Evolutionary conservation across 2,797 vertebrate genomes (phyloP).

Genomic region (Falco columbarius): DNA sequence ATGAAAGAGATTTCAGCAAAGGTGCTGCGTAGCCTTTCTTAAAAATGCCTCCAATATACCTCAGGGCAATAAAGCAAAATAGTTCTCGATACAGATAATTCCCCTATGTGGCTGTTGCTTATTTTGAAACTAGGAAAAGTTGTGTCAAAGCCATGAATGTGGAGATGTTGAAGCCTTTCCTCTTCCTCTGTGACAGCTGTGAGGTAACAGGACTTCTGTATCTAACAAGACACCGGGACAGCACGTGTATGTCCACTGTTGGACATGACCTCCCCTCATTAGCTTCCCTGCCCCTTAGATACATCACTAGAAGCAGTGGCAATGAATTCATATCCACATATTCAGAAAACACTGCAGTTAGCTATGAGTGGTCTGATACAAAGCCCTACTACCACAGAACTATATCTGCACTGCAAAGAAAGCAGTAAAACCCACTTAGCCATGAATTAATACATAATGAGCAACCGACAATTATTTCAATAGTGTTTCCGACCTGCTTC

Average conservation of each 20-base stretch:
- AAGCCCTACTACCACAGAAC: conserved; percentile 1
- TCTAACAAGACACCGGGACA: background rate
- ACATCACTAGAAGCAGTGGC: background rate
- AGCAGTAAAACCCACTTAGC: conserved; percentile 47
- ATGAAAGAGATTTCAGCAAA: background rate
- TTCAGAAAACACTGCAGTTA: background rate
- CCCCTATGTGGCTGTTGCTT: background rate
- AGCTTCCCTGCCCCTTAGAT: background rate
- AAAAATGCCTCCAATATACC: background rate
- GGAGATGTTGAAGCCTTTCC: background rate
- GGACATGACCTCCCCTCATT: background rate
- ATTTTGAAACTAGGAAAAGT: background rate
- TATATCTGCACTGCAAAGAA: conserved; percentile 28
- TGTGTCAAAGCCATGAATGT: background rate
- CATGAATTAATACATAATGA: conserved; percentile 50
- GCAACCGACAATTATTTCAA: conserved; percentile 50
- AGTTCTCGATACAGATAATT: background rate
- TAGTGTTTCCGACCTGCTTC: conserved; percentile 37
- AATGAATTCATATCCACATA: background rate
- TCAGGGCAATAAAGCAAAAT: background rate
- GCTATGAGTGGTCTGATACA: background rate
- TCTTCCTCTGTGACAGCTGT: background rate
- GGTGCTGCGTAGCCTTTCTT: accelerated
- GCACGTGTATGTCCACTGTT: background rate
- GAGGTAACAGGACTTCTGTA: background rate